A percentile compares a stretch with the other conserved stretches of the same genome.
phyloP scores from a whole-genome alignment of 2,888 invertebrate species.

The Philhelius pedissequus region DNA sequence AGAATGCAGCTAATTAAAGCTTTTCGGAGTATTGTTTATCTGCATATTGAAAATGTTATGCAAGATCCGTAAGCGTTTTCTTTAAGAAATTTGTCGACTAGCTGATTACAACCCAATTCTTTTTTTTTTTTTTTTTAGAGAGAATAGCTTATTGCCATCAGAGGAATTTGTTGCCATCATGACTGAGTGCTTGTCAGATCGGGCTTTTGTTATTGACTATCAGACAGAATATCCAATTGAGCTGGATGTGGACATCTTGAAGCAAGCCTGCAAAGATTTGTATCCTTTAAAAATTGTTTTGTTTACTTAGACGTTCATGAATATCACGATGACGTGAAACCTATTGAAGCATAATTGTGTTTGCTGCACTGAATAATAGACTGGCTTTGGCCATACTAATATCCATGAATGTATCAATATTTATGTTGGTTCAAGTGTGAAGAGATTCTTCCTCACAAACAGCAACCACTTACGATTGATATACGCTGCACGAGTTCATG shows the following conservation, averaged over 20 bases:
- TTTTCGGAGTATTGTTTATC: conserved; percentile 78
- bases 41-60: conserved; percentile 76
- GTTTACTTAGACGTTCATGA: too few relatives aligned
- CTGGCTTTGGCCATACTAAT: too few relatives aligned
- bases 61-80: conserved; percentile 75
- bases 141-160: conserved; percentile 69
- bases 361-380: too few relatives aligned
- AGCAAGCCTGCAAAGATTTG: conserved; percentile 84
- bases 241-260: conserved; percentile 83
- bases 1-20: conserved; percentile 79
- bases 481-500: too few relatives aligned
- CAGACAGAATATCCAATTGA: conserved; percentile 83
- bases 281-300: conserved; percentile 81
- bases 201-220: conserved; percentile 85
- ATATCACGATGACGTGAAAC: too few relatives aligned
- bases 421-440: too few relatives aligned
- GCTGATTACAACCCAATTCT: neutral
- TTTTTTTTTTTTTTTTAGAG: conserved; percentile 52
- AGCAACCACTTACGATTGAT: too few relatives aligned
- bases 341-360: too few relatives aligned
- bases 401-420: too few relatives aligned
- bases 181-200: conserved; percentile 80
- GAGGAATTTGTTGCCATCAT: conserved; percentile 77
- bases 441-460: too few relatives aligned
- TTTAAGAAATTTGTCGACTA: neutral